Evolutionary conservation across 2,113 vertebrate genomes (phyloP).

Genomic region (Mionectes macconnelli): DNA sequence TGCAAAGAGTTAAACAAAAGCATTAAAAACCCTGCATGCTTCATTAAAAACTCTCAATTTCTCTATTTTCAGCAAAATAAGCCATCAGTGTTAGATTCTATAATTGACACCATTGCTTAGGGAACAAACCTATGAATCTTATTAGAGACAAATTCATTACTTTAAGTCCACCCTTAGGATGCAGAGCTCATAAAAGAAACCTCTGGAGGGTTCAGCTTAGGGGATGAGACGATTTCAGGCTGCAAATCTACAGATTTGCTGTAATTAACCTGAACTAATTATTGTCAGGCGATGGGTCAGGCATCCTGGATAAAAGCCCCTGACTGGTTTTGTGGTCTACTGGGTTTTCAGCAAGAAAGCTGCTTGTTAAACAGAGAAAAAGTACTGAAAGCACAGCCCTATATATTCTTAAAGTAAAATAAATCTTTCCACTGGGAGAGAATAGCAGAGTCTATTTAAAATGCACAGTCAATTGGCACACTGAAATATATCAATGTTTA

Average conservation of each 20-base stretch:
- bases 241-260: conserved; percentile 77
- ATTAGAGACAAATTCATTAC: conserved; percentile 83
- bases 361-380: conserved; percentile 55
- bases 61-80: conserved; percentile 68
- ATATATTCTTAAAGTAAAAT: conserved; percentile 34
- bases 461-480: conserved; percentile 7
- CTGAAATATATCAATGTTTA: conserved; percentile 16
- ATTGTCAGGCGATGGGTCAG: conserved; percentile 75
- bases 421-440: conserved; percentile 9
- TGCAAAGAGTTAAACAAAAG: conserved; percentile 39
- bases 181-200: conserved; percentile 78
- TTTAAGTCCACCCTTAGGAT: conserved; percentile 76
- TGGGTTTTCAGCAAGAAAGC: conserved; percentile 28
- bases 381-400: conserved; percentile 16
- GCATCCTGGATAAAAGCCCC: conserved; percentile 65
- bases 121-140: conserved; percentile 80
- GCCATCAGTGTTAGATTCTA: conserved; percentile 70
- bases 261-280: conserved; percentile 91
- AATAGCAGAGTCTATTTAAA: conserved; percentile 11
- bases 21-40: neutral
- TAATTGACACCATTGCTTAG: conserved; percentile 76
- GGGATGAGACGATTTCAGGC: conserved; percentile 73
- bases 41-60: conserved; percentile 53
- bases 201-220: conserved; percentile 75
- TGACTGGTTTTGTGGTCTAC: conserved; percentile 58